Evolutionary conservation across 2,113 vertebrate species (phyloP).

Genomic region (Ammospiza caudacuta): DNA sequence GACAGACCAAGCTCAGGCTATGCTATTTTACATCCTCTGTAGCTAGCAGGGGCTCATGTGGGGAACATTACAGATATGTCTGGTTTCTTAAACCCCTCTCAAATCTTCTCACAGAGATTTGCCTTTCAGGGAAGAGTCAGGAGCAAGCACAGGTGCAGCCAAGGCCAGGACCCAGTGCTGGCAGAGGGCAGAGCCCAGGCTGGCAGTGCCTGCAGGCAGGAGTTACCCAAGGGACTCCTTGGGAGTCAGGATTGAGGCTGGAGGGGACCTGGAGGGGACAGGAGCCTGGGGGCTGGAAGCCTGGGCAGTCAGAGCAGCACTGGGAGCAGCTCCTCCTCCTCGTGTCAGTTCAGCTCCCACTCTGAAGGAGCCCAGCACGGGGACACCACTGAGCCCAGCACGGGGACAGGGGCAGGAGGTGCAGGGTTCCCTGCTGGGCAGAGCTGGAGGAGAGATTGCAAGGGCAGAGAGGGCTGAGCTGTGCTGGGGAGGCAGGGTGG

Average conservation of each 20-base stretch:
- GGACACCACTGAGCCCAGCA: too few species aligned
- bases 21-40: background rate
- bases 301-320: background rate
- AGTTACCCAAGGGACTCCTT: background rate
- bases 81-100: background rate
- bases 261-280: background rate
- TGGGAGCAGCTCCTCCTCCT: fast-evolving
- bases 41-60: background rate
- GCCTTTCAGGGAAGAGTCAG: background rate
- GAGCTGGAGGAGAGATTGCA: background rate
- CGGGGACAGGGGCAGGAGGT: background rate
- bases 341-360: background rate
- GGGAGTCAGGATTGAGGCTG: background rate
- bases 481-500: background rate
- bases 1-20: background rate
- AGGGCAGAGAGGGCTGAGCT: background rate
- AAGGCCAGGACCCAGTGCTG: background rate
- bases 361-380: fast-evolving
- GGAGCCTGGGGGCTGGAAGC: background rate
- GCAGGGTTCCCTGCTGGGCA: background rate
- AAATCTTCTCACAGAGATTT: background rate
- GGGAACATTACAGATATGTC: background rate
- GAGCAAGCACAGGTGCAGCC: background rate
- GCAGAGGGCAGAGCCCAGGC: background rate
- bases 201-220: background rate